A percentile compares a stretch with the other conserved stretches of the same genome.
Conservation (phyloP, 2,888 invertebrate species). For the Tetragonisca angustula region DNA sequence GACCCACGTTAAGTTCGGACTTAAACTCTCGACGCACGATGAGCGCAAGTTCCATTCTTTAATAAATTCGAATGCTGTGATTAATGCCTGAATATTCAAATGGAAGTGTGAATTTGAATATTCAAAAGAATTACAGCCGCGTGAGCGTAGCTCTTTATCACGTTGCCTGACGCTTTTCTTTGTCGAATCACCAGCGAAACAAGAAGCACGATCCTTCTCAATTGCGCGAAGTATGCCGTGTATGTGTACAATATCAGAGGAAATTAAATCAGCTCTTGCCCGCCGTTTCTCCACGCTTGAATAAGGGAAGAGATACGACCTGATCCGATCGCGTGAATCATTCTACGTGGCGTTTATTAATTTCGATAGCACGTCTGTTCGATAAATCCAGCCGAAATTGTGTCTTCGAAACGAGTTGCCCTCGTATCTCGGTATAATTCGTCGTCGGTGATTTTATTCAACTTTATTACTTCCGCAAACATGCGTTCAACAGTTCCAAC, state of each 20-base stretch:
- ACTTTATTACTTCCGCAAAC: neutral
- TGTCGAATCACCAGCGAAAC: neutral
- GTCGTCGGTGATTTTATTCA: conserved; percentile 12
- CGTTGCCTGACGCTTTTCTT: neutral
- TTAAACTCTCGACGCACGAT: too few species aligned
- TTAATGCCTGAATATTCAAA: too few species aligned
- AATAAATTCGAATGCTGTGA: too few species aligned
- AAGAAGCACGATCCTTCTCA: conserved; percentile 5
- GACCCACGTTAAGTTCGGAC: too few species aligned
- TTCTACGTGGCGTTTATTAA: conserved; percentile 14
- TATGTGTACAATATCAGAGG: neutral
- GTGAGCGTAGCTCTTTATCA: neutral
- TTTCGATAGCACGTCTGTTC: neutral
- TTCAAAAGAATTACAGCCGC: neutral
- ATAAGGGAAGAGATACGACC: conserved; percentile 13
- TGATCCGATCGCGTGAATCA: conserved; percentile 21
- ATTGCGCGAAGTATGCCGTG: neutral
- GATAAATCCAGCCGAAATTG: neutral
- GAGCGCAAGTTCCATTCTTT: too few species aligned
- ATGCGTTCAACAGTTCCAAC: neutral
- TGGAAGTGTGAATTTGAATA: too few species aligned
- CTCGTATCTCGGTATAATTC: conserved; percentile 42
- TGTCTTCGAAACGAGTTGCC: neutral
- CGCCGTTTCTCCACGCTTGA: neutral
- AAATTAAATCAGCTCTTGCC: conserved; percentile 11